phyloP scores from a whole-genome alignment of 2,113 vertebrate species.

The Amazona vittata region DNA sequence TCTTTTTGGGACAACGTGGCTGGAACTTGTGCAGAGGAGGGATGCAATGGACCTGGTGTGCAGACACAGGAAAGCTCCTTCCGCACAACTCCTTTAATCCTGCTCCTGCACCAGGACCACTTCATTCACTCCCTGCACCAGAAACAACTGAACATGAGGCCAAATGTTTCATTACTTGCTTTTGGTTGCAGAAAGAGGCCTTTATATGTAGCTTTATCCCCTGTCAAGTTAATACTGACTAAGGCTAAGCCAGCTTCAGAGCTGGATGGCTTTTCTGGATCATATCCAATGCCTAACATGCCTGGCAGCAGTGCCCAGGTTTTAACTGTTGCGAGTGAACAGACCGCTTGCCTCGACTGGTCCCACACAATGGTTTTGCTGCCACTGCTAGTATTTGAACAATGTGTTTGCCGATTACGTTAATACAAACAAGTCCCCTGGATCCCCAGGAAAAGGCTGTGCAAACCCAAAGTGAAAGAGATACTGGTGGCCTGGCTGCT shows the following conservation, averaged over 20 bases:
- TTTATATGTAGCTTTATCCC: neutral
- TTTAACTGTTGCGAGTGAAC: neutral
- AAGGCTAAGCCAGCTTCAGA: neutral
- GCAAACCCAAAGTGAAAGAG: neutral
- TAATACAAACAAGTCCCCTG: slow-evolving; percentile 33
- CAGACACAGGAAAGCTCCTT: neutral
- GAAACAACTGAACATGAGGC: neutral
- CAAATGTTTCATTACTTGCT: neutral
- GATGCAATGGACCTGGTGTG: neutral
- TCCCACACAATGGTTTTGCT: neutral
- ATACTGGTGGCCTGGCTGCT: neutral
- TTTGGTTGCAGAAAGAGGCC: neutral
- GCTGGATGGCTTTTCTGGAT: slow-evolving; percentile 29
- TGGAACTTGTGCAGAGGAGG: neutral
- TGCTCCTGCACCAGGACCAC: neutral
- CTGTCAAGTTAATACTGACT: neutral
- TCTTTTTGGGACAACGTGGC: rapidly evolving
- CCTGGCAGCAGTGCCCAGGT: neutral
- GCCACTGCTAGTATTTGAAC: slow-evolving; percentile 60
- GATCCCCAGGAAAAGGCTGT: slow-evolving; percentile 10
- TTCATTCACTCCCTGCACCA: neutral
- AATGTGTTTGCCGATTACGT: slow-evolving; percentile 24
- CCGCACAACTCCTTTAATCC: neutral
- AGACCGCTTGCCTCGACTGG: neutral
- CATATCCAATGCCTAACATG: neutral